Percentiles rank a stretch among this genome's conserved stretches.
Evolutionary conservation across 1,140 invertebrate species (phyloP).

Genomic region (Cecropterus lyciades): DNA sequence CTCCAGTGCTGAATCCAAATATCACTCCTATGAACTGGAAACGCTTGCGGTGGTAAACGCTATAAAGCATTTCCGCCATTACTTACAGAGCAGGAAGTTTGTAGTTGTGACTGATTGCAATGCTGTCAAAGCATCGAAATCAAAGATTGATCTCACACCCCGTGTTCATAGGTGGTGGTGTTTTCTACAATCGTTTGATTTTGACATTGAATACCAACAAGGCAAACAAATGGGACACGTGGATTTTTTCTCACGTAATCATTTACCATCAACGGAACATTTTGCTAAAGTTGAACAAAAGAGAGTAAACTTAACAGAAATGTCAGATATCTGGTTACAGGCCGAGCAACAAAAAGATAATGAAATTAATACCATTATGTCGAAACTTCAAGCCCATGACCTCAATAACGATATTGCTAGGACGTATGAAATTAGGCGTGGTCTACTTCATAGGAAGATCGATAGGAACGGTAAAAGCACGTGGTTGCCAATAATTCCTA

Average conservation of each 20-base stretch:
- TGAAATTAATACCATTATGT: slow-evolving; percentile 2
- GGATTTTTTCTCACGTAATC: slow-evolving; percentile 32
- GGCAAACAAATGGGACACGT: slow-evolving; percentile 28
- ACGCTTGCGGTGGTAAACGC: slow-evolving; percentile 59
- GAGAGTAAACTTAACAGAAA: background rate
- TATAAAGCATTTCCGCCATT: slow-evolving; percentile 35
- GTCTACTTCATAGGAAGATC: slow-evolving; percentile 24
- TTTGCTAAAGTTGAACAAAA: slow-evolving; percentile 23
- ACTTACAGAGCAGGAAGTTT: slow-evolving; percentile 28
- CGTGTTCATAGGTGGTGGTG: slow-evolving; percentile 38
- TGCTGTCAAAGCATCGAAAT: slow-evolving; percentile 15
- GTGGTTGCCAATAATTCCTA: slow-evolving; percentile 30
- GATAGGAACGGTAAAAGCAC: slow-evolving; percentile 9
- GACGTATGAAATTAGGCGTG: slow-evolving; percentile 35
- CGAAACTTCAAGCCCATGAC: slow-evolving; percentile 3
- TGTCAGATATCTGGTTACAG: slow-evolving; percentile 13
- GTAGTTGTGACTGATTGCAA: slow-evolving; percentile 33
- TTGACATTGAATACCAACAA: slow-evolving; percentile 15
- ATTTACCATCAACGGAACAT: no score
- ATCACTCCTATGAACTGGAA: slow-evolving; percentile 38
- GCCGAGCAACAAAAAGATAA: slow-evolving; percentile 27
- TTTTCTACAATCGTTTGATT: slow-evolving; percentile 33
- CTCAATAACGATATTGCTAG: slow-evolving; percentile 18
- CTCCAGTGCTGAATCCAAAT: slow-evolving; percentile 46
- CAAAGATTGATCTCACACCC: slow-evolving; percentile 28